phyloP scores from a whole-genome alignment of 2,888 invertebrate genomes.

The Ennomos erosarius region DNA sequence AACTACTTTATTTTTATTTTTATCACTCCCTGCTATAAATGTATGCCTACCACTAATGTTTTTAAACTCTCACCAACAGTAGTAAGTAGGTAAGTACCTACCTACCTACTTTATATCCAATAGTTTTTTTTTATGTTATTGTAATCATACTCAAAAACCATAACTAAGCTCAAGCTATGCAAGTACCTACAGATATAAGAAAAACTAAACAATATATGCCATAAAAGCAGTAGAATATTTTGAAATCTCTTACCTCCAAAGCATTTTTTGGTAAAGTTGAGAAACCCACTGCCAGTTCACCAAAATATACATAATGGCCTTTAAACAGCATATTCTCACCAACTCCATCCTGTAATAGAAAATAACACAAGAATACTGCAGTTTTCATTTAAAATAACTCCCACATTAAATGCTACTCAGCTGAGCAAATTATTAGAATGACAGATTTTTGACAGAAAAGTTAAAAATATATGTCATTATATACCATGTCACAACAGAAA shows the following conservation, averaged over 20 bases:
- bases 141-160: no score
- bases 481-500: slow-evolving; percentile 34
- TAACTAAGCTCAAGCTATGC: not conserved
- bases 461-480: slow-evolving; percentile 41
- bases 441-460: slow-evolving; percentile 63
- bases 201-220: slow-evolving; percentile 13
- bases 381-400: slow-evolving; percentile 23
- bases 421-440: slow-evolving; percentile 39
- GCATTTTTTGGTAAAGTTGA: slow-evolving; percentile 18
- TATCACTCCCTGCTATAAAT: no score
- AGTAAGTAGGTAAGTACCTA: not conserved
- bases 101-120: not conserved
- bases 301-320: slow-evolving; percentile 12
- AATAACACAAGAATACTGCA: slow-evolving; percentile 21
- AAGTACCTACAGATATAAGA: not conserved
- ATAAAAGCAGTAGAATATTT: not conserved
- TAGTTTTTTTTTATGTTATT: not conserved
- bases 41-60: no score
- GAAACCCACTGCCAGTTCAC: slow-evolving; percentile 13
- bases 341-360: slow-evolving; percentile 35
- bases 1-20: no score
- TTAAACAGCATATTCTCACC: slow-evolving; percentile 33
- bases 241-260: slow-evolving; percentile 29
- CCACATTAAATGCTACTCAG: slow-evolving; percentile 27
- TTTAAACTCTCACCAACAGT: no score